Percentiles rank a stretch among this genome's conserved stretches.
Evolutionary conservation across 2,888 invertebrate species (phyloP).

Genomic region (Eilema griseolum): DNA sequence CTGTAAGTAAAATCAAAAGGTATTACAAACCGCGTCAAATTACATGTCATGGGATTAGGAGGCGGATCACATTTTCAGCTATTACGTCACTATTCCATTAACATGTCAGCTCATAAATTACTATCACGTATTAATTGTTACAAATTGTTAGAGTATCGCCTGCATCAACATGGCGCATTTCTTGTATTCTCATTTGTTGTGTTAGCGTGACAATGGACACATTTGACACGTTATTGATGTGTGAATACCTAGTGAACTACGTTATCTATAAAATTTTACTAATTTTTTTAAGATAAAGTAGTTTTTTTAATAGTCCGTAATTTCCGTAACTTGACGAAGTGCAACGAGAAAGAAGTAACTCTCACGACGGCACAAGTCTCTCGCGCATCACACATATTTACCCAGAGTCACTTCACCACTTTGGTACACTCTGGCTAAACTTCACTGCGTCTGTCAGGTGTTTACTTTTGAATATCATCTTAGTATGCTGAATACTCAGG

Average conservation of each 20-base stretch:
- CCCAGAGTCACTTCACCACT: conserved; percentile 64
- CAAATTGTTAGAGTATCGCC: conserved; percentile 23
- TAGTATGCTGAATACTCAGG: conserved; percentile 55
- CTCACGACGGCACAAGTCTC: conserved; percentile 29
- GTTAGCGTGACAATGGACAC: neutral
- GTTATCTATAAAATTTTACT: too few relatives aligned
- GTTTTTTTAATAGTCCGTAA: conserved; percentile 16
- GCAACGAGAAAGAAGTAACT: conserved; percentile 18
- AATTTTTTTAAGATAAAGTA: neutral
- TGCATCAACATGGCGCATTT: conserved; percentile 16
- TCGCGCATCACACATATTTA: conserved; percentile 58
- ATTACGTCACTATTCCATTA: conserved; percentile 12
- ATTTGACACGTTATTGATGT: neutral
- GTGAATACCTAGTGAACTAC: too few relatives aligned
- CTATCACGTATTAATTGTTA: conserved; percentile 22
- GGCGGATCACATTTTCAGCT: conserved; percentile 13
- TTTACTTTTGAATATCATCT: conserved; percentile 73
- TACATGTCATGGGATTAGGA: conserved; percentile 14
- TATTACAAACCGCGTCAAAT: neutral
- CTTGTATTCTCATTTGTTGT: conserved; percentile 18
- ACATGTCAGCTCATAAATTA: conserved; percentile 20
- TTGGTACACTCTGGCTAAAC: conserved; percentile 67
- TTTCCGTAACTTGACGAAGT: conserved; percentile 34
- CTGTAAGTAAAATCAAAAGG: too few relatives aligned
- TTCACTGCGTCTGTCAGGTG: conserved; percentile 76